phyloP scores from a whole-genome alignment of 37 sponge, comb jelly and placozoan species.

The Ephydatia muelleri region DNA sequence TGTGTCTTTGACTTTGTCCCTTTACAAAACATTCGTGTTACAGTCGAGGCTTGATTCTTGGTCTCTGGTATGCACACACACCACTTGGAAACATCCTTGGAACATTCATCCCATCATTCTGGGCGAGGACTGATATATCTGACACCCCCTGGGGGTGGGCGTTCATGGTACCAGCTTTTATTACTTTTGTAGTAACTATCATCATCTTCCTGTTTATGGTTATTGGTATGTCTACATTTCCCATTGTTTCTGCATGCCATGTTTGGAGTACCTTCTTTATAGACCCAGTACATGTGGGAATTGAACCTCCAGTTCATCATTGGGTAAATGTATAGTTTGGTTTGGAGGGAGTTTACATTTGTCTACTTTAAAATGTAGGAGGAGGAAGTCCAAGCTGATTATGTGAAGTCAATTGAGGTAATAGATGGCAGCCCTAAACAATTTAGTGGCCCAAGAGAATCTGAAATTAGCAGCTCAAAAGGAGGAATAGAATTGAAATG shows the following conservation, averaged over 20 bases:
- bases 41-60: conserved; percentile 94
- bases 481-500: too few species aligned
- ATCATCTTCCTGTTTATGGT: conserved; percentile 61
- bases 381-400: neutral
- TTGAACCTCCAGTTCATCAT: conserved; percentile 55
- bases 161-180: conserved; percentile 70
- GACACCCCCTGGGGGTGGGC: conserved; percentile 50
- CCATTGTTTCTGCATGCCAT: neutral
- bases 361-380: neutral
- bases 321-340: neutral
- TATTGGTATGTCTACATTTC: conserved; percentile 1
- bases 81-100: conserved; percentile 96
- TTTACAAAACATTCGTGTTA: neutral
- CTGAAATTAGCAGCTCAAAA: neutral
- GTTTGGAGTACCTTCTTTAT: neutral
- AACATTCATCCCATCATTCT: conserved; percentile 79
- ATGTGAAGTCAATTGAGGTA: neutral
- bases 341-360: neutral
- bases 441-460: neutral
- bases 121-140: conserved; percentile 42
- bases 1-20: too few species aligned
- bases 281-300: conserved; percentile 60
- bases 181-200: conserved; percentile 46
- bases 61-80: conserved; percentile 94
- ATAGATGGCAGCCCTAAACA: neutral